These are phyloP conservation scores for Campoletis raptor DNA, from an alignment of 2,888 invertebrate species.

Conservation along the genomic window DNA sequence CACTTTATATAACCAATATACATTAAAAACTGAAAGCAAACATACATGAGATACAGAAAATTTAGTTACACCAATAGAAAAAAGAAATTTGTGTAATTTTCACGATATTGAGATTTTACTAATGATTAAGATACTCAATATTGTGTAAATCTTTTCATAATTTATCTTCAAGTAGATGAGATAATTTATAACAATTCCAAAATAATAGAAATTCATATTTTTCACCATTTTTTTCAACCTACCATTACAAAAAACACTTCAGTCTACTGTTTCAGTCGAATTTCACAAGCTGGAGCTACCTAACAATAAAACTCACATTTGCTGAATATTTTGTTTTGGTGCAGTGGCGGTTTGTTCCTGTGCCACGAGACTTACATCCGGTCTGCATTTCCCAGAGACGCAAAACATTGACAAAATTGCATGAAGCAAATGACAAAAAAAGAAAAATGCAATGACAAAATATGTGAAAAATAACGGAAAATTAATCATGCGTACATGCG, in stretches of 20 bases:
- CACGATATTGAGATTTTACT: no score
- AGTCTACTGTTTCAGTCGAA: background rate
- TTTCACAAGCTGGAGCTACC: background rate
- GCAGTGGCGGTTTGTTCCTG: slow-evolving; percentile 76
- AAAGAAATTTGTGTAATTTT: no score
- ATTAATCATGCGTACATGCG: slow-evolving; percentile 83
- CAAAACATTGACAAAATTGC: slow-evolving; percentile 62
- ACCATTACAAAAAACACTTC: background rate
- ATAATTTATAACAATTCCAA: background rate
- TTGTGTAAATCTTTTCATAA: no score
- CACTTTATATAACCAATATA: background rate
- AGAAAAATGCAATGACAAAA: slow-evolving; percentile 59
- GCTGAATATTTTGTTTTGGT: slow-evolving; percentile 74
- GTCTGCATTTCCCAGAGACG: slow-evolving; percentile 79
- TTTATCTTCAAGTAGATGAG: background rate
- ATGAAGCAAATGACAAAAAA: slow-evolving; percentile 58
- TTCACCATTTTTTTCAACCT: background rate
- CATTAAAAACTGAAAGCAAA: background rate
- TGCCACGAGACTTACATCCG: slow-evolving; percentile 80
- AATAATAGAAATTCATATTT: background rate
- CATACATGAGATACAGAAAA: background rate
- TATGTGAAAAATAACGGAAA: slow-evolving; percentile 57
- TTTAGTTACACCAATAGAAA: background rate
- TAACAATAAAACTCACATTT: slow-evolving; percentile 78
- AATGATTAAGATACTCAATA: no score